phyloP scores from a whole-genome alignment of 2,888 invertebrate species.

The Incurvaria masculella region DNA sequence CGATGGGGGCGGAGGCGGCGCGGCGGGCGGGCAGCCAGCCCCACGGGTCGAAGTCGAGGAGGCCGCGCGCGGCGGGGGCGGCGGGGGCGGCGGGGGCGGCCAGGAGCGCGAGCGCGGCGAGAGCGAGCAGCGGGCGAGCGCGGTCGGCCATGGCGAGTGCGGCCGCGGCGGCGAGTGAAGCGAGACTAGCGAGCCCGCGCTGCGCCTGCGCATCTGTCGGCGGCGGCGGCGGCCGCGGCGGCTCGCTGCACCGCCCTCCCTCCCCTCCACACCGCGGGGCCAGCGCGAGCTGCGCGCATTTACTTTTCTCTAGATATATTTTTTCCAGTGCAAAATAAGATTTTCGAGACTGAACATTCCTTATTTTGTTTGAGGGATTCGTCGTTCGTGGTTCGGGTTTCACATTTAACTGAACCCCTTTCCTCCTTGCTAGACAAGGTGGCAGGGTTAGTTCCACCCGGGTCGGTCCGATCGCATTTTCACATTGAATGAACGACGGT shows the following conservation, averaged over 20 bases:
- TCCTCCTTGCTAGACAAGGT: too few relatives aligned
- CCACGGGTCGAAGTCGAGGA: slow-evolving; percentile 49
- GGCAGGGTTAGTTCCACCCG: too few relatives aligned
- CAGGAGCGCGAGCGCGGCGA: slow-evolving; percentile 41
- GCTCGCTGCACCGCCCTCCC: slow-evolving; percentile 31
- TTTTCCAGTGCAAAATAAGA: too few relatives aligned
- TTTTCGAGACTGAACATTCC: too few relatives aligned
- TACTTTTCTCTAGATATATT: too few relatives aligned
- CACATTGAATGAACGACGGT: too few relatives aligned
- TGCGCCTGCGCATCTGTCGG: slow-evolving; percentile 13
- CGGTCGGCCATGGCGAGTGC: slow-evolving; percentile 44
- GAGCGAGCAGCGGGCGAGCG: slow-evolving; percentile 33
- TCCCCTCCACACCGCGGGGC: slow-evolving; percentile 27
- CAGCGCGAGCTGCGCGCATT: slow-evolving; percentile 19
- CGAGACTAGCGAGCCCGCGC: slow-evolving; percentile 47
- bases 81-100: slow-evolving; percentile 25
- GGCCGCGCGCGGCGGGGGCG: slow-evolving; percentile 40
- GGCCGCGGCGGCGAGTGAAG: slow-evolving; percentile 45
- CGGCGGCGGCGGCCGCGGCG: slow-evolving; percentile 31
- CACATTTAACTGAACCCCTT: too few relatives aligned
- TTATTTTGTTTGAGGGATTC: too few relatives aligned
- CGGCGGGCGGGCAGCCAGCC: slow-evolving; percentile 45
- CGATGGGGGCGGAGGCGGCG: slow-evolving; percentile 45
- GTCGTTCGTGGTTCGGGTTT: too few relatives aligned
- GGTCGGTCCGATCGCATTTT: too few relatives aligned